Conservation (phyloP, 2,797 vertebrate species). For the Australoheros facetus region DNA sequence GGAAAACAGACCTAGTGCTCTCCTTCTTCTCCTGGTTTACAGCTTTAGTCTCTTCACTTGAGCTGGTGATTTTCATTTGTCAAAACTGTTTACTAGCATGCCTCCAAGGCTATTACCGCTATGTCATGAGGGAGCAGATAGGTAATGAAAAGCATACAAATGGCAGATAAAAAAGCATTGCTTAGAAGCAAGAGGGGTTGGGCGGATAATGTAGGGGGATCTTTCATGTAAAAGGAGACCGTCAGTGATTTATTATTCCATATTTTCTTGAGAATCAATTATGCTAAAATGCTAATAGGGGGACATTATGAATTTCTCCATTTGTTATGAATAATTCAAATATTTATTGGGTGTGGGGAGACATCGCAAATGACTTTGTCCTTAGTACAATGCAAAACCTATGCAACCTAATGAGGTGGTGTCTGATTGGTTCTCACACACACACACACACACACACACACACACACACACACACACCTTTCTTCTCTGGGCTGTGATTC, state of each 20-base stretch:
- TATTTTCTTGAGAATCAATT: conserved; percentile 79
- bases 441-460: too few species aligned
- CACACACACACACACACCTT: conserved; percentile 17
- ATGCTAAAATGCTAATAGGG: conserved; percentile 76
- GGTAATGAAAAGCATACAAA: conserved; percentile 85
- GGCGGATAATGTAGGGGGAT: conserved; percentile 59
- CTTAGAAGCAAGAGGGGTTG: conserved; percentile 42
- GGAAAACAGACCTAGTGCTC: conserved; percentile 24
- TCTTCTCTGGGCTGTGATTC: conserved; percentile 27
- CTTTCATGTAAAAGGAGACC: conserved; percentile 66
- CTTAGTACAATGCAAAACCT: conserved; percentile 60
- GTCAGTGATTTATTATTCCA: conserved; percentile 79
- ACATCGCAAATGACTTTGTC: conserved; percentile 67
- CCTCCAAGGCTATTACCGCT: conserved; percentile 83
- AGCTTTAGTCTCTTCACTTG: conserved; percentile 72
- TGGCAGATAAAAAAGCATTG: conserved; percentile 72
- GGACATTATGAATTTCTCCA: conserved; percentile 72
- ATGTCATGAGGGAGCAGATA: conserved; percentile 80
- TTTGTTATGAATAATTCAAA: conserved; percentile 78
- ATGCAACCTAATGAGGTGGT: conserved; percentile 54
- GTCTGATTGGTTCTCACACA: conserved; percentile 32
- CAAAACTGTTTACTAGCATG: conserved; percentile 85
- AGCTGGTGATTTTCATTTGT: conserved; percentile 86
- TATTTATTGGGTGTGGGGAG: conserved; percentile 70
- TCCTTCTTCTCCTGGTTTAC: conserved; percentile 53